These are phyloP conservation scores for Bagarius yarrelli DNA, from an alignment of 2,113 vertebrate genomes.

Conservation along the genomic window DNA sequence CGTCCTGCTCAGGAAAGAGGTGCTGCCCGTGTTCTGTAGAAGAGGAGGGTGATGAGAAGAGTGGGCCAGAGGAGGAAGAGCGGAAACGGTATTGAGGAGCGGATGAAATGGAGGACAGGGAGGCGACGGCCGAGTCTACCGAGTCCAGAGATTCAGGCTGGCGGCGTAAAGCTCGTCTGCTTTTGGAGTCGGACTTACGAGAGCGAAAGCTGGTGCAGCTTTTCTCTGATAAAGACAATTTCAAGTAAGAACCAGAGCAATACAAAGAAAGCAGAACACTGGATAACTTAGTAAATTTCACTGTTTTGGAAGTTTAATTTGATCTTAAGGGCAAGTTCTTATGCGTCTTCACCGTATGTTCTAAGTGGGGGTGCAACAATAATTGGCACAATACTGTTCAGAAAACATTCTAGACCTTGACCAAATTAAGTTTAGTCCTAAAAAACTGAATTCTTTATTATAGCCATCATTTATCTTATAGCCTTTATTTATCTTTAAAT, in stretches of 20 bases:
- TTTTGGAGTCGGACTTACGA: constrained; percentile 71
- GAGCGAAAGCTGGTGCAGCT: constrained; percentile 55
- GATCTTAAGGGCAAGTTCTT: background rate
- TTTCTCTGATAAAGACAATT: constrained; percentile 32
- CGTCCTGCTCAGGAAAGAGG: constrained; percentile 50
- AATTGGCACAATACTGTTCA: background rate
- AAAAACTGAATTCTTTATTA: background rate
- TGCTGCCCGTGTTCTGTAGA: constrained; percentile 57
- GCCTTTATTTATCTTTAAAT: background rate
- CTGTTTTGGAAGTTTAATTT: background rate
- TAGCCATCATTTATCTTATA: background rate
- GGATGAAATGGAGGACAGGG: constrained; percentile 66
- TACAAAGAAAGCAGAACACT: background rate
- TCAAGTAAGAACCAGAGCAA: background rate
- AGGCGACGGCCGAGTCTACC: constrained; percentile 54
- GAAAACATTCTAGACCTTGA: background rate
- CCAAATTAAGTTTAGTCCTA: background rate
- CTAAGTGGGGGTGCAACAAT: background rate
- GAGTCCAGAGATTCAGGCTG: constrained; percentile 77
- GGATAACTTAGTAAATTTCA: background rate
- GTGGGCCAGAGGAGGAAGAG: constrained; percentile 76
- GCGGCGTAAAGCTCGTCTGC: constrained; percentile 69
- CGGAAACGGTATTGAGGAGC: constrained; percentile 72
- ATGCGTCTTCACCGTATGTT: too few species aligned
- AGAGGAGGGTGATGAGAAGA: constrained; percentile 65